Evolutionary conservation across 1,140 invertebrate genomes (phyloP), one percentile per base, ranked within the genome.

Genomic region (Listronotus bonariensis): DNA sequence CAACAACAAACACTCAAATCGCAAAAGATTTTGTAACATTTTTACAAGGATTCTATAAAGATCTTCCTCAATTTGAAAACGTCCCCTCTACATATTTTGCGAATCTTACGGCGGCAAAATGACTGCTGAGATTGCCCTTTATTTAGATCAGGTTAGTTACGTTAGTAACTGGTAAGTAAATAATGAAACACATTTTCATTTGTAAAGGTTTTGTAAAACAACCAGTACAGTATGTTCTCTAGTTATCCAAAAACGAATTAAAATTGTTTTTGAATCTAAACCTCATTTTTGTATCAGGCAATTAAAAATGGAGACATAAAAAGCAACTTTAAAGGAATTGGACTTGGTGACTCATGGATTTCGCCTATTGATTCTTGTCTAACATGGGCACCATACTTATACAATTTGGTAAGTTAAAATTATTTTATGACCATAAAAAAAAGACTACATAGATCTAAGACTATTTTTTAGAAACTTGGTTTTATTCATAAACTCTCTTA

Each of bases 21-120:
- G 91, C 89, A 1, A 45, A 77, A n/a, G 93, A 96, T 81, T 86
- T 96, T 54, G 79, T 94, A 0, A 82, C 82, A 41, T 80, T 92
- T 9, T 83, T 94, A 70, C 82, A 80, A 74, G 80, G 81, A 3
- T 89, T 94, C 68, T 85, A 87, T 41, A 71, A 81, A 15, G 72
- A 79, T 32, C 74, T 88, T 67, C 85, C 88, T 0, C 82, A 89
- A 67, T 92, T 92, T 72, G 81, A 86, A 71, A 80, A 77, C 6
- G 83, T 88, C 3, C 89, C 91, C 82, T 92, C 11, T 95, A 92
- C 69, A 92, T 95, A 45, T 89, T 89, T 64, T 89, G 87, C 18
- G 90, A 95, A 76, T 93, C 91, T 0, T 95, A 95, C 78, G 92
- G 92, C 12, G 93, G 92, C 0, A 96, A 96, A 82, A 95, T 95